These are phyloP conservation scores for Papilio gigon DNA, from an alignment of 2,888 invertebrate genomes.

Conservation along the genomic window DNA sequence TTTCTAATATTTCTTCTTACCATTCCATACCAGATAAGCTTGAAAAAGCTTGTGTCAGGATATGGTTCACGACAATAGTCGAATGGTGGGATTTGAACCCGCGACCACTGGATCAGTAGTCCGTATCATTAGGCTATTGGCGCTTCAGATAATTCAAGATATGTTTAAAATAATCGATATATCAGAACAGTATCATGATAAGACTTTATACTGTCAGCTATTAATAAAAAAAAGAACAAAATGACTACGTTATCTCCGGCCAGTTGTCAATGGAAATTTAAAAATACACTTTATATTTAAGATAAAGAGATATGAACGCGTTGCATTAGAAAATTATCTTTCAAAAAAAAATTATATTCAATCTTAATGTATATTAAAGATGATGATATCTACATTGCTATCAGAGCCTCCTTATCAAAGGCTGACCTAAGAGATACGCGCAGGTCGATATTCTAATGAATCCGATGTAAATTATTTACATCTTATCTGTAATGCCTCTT, in stretches of 20 bases:
- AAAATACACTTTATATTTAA: slow-evolving; percentile 25
- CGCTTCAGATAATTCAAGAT: neutral
- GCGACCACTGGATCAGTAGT: too few relatives aligned
- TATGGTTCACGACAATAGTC: too few relatives aligned
- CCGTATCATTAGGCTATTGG: too few relatives aligned
- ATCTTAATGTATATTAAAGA: slow-evolving; percentile 31
- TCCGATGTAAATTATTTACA: slow-evolving; percentile 29
- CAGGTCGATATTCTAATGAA: neutral
- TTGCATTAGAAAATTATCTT: slow-evolving; percentile 30
- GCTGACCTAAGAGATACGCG: slow-evolving; percentile 2
- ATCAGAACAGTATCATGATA: slow-evolving; percentile 15
- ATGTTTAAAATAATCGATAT: neutral
- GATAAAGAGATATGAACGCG: slow-evolving; percentile 33
- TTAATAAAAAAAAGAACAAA: neutral
- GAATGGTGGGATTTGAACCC: too few relatives aligned
- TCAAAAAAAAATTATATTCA: slow-evolving; percentile 34
- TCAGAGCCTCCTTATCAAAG: slow-evolving; percentile 19
- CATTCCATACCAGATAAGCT: too few relatives aligned
- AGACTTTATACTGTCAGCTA: neutral
- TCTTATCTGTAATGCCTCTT: slow-evolving; percentile 27
- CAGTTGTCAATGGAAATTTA: slow-evolving; percentile 36
- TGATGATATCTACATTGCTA: slow-evolving; percentile 31
- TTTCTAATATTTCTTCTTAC: too few relatives aligned
- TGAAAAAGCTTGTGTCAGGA: too few relatives aligned
- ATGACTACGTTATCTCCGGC: slow-evolving; percentile 1